Conservation (phyloP, 2,797 vertebrate species). For the Petrocephalus sullivani region DNA sequence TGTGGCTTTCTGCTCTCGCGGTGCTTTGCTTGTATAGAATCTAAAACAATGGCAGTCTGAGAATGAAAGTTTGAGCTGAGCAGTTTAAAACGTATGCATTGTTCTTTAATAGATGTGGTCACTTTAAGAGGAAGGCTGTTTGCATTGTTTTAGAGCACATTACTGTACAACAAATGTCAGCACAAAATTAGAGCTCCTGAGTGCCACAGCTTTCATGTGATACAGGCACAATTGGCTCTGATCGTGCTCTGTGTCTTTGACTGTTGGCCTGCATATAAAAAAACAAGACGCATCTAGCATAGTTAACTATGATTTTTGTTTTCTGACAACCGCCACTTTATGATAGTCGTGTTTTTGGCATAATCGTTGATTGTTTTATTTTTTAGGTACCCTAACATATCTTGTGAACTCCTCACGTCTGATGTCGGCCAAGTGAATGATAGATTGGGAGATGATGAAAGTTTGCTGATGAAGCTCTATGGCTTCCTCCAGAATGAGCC, state of each 20-base stretch:
- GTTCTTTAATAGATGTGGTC: neutral
- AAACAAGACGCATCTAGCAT: neutral
- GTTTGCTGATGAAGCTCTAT: slow-evolving; percentile 85
- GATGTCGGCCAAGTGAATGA: slow-evolving; percentile 95
- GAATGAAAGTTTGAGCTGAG: neutral
- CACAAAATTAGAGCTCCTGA: neutral
- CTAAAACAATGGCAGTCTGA: neutral
- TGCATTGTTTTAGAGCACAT: neutral
- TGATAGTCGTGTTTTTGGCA: neutral
- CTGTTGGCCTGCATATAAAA: neutral
- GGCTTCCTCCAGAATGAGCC: slow-evolving; percentile 88
- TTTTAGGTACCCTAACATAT: slow-evolving; percentile 92
- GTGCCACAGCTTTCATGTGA: neutral
- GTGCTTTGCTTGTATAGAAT: neutral
- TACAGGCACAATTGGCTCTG: neutral
- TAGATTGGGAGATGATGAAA: slow-evolving; percentile 89
- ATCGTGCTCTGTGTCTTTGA: neutral
- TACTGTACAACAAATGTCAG: neutral
- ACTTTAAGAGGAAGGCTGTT: neutral
- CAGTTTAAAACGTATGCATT: neutral
- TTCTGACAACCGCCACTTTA: neutral
- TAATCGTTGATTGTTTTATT: neutral
- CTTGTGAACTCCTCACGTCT: slow-evolving; percentile 94
- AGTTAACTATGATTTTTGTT: neutral
- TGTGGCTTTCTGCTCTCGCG: neutral